A percentile compares a stretch with the other conserved stretches of the same genome.
Conservation (phyloP, 53 echinoderm and acorn worm genomes). For the Echinometra lucunter region DNA sequence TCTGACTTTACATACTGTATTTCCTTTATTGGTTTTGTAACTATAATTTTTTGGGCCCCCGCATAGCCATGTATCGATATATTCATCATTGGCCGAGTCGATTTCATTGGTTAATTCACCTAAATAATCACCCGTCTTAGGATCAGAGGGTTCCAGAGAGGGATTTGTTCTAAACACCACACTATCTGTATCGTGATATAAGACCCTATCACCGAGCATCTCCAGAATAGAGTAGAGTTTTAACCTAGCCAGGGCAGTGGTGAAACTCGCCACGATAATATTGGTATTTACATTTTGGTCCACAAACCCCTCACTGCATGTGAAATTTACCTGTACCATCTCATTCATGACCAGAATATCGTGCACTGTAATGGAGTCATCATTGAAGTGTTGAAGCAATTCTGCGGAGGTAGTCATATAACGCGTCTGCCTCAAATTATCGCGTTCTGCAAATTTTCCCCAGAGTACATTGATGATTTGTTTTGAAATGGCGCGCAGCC, state of each 20-base stretch:
- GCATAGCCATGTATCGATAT: conserved; percentile 40
- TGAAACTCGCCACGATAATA: conserved; percentile 74
- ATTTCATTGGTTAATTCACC: conserved; percentile 77
- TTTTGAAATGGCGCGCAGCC: background rate
- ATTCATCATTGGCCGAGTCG: conserved; percentile 20
- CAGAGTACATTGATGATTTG: conserved; percentile 61
- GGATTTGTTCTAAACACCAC: conserved; percentile 67
- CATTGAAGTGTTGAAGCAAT: background rate
- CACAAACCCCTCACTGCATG: background rate
- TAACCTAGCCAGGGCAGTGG: conserved; percentile 65
- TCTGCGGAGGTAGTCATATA: background rate
- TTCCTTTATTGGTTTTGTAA: conserved; percentile 40
- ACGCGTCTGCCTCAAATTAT: background rate
- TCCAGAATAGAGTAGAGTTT: conserved; percentile 61
- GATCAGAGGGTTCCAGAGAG: conserved; percentile 58
- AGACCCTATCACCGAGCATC: conserved; percentile 49
- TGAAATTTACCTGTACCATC: conserved; percentile 45
- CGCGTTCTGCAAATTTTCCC: conserved; percentile 60
- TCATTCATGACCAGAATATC: conserved; percentile 23
- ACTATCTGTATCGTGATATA: conserved; percentile 76
- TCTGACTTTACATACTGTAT: conserved; percentile 45
- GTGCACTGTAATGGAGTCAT: background rate
- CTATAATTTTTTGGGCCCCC: conserved; percentile 55
- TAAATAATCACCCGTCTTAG: conserved; percentile 72
- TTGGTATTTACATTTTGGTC: conserved; percentile 57